Conservation (phyloP, 2,113 vertebrate genomes). For the Dasyornis broadbenti region DNA sequence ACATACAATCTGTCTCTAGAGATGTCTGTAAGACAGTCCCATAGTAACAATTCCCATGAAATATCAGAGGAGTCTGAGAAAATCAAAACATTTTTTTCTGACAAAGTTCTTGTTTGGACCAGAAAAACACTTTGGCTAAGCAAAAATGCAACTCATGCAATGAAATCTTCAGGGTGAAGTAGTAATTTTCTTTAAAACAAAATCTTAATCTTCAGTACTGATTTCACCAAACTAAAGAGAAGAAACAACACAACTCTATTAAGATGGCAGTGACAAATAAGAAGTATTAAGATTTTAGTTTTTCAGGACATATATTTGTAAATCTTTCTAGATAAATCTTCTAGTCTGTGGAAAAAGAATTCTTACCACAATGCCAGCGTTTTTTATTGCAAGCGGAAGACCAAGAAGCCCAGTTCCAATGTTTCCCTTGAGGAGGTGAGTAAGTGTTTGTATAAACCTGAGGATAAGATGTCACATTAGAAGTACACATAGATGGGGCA, state of each 20-base stretch:
- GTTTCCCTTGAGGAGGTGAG: constrained; percentile 87
- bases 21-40: neutral
- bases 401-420: constrained; percentile 87
- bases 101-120: neutral
- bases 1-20: neutral
- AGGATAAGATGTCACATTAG: neutral
- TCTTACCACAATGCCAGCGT: constrained; percentile 85
- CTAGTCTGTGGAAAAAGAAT: neutral
- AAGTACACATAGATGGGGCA: neutral
- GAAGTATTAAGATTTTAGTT: neutral
- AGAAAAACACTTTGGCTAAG: neutral
- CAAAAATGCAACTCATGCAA: neutral
- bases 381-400: constrained; percentile 85
- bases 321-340: neutral
- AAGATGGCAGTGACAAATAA: neutral
- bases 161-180: neutral
- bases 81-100: neutral
- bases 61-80: neutral
- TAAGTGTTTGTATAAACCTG: constrained; percentile 84
- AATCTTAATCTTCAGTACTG: neutral
- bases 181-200: neutral
- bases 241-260: neutral
- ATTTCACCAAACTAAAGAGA: neutral
- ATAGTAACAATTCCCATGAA: neutral
- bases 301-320: neutral